Percentiles rank a stretch among this genome's conserved stretches.
These are phyloP conservation scores for Protomyctophum bolini DNA, from an alignment of 2,113 vertebrate genomes.

Conservation along the genomic window DNA sequence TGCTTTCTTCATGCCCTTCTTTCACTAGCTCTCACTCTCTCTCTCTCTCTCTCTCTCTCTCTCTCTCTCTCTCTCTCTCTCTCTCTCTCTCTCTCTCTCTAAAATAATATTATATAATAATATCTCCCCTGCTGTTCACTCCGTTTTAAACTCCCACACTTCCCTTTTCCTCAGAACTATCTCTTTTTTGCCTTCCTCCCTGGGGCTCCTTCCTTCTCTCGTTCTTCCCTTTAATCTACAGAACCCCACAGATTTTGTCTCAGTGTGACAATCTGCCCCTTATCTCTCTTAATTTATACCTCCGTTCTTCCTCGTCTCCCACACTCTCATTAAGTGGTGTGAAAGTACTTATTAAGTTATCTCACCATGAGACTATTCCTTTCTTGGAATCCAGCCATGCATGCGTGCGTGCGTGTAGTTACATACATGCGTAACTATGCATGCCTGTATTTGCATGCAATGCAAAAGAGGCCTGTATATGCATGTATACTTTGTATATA, in stretches of 20 bases:
- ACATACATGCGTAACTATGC: slow-evolving; percentile 9
- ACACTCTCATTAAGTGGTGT: slow-evolving; percentile 62
- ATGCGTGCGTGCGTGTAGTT: slow-evolving; percentile 17
- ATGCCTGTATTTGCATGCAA: slow-evolving; percentile 32
- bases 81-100: neutral
- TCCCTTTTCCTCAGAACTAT: neutral
- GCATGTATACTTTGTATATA: slow-evolving; percentile 55
- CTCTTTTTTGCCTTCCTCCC: neutral
- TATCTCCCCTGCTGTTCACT: no score
- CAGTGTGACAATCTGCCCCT: no score
- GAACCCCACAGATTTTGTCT: no score
- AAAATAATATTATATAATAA: no score
- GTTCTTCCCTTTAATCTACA: neutral
- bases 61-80: slow-evolving; percentile 37
- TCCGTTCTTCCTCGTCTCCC: slow-evolving; percentile 37
- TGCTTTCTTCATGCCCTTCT: slow-evolving; percentile 11
- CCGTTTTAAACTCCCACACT: neutral
- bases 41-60: slow-evolving; percentile 24
- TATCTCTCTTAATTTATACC: neutral
- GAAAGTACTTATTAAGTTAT: slow-evolving; percentile 75
- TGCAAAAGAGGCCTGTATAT: slow-evolving; percentile 62
- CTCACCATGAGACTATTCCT: slow-evolving; percentile 54
- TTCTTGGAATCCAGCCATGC: slow-evolving; percentile 41
- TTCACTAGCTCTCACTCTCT: slow-evolving; percentile 27
- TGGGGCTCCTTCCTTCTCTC: neutral